These are phyloP conservation scores for Denticeps clupeoides DNA, from an alignment of 2,797 vertebrate species.

Conservation along the genomic window DNA sequence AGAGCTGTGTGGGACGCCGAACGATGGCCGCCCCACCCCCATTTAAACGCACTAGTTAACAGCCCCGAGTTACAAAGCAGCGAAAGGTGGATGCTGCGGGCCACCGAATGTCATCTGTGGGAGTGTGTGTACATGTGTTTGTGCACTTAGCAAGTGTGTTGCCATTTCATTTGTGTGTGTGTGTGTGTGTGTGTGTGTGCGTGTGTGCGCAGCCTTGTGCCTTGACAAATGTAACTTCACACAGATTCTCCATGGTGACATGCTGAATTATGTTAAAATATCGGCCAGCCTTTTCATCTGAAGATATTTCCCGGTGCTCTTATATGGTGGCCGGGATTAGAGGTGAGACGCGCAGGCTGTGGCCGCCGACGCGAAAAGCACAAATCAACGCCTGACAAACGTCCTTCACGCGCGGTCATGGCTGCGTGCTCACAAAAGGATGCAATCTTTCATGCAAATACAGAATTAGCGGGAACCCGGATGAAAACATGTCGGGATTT, in stretches of 20 bases:
- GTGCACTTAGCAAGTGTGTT: too few relatives aligned
- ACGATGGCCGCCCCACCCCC: background rate
- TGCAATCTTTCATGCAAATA: too few relatives aligned
- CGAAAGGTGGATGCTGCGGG: too few relatives aligned
- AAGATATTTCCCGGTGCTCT: conserved; percentile 2
- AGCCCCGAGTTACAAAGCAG: too few relatives aligned
- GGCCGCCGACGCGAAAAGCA: background rate
- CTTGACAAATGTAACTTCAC: conserved; percentile 2
- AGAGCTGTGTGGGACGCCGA: background rate
- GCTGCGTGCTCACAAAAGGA: too few relatives aligned
- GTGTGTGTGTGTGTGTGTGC: background rate
- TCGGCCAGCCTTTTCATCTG: conserved; percentile 4
- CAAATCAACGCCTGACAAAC: background rate
- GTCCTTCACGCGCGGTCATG: too few relatives aligned
- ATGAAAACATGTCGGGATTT: too few relatives aligned
- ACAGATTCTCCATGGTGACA: conserved; percentile 3
- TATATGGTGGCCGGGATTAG: background rate
- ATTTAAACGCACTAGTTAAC: background rate
- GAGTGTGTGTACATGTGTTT: conserved; percentile 3
- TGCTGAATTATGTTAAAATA: conserved; percentile 2
- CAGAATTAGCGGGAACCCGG: too few relatives aligned
- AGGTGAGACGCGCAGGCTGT: background rate
- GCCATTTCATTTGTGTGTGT: too few relatives aligned
- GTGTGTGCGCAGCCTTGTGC: background rate
- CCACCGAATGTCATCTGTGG: too few relatives aligned